Base-by-base conservation (phyloP, 1,140 invertebrate species). In the Ephestia elutella region DNA sequence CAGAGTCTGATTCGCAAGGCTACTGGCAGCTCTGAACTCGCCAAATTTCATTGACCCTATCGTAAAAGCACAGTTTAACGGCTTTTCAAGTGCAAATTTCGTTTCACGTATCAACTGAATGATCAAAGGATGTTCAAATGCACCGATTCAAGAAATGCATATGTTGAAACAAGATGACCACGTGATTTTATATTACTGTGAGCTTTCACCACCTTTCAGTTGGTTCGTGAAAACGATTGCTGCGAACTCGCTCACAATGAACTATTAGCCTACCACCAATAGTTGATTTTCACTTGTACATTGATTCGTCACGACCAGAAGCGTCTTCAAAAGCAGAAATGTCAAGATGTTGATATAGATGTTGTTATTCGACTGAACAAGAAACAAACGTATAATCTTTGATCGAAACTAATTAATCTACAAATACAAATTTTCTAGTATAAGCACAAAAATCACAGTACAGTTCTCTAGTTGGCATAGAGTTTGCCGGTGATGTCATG, bases 401-500 rank as follows among this genome's bases (percentile, higher is more conserved):
- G n/a, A n/a, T n/a, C n/a, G n/a, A n/a, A n/a, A n/a, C n/a, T n/a
- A n/a, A n/a, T n/a, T n/a, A n/a, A n/a, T n/a, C n/a, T n/a, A n/a
- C n/a, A n/a, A n/a, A n/a, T n/a, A n/a, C n/a, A n/a, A n/a, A n/a
- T n/a, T n/a, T n/a, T n/a, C n/a, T n/a, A n/a, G n/a, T n/a, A n/a
- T n/a, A n/a, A n/a, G n/a, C n/a, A n/a, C n/a, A n/a, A n/a, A n/a
- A n/a, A n/a, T n/a, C n/a, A n/a, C n/a, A n/a, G 48, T 58, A 65
- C 63, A 63, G 59, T 62, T 62, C 60, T 66, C 60, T 72, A 71
- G 66, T 70, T 70, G 65, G 70, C 65, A 65, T 56, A 56, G 56
- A 54, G 35, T 70, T 68, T 68, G 66, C 56, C 62, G 64, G 59
- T 72, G 70, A 82, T 80, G 75, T 80, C 78, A 79, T 66, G 67